Evolutionary conservation across 2,797 vertebrate species (phyloP).

Genomic region (Gymnothorax reevesii): DNA sequence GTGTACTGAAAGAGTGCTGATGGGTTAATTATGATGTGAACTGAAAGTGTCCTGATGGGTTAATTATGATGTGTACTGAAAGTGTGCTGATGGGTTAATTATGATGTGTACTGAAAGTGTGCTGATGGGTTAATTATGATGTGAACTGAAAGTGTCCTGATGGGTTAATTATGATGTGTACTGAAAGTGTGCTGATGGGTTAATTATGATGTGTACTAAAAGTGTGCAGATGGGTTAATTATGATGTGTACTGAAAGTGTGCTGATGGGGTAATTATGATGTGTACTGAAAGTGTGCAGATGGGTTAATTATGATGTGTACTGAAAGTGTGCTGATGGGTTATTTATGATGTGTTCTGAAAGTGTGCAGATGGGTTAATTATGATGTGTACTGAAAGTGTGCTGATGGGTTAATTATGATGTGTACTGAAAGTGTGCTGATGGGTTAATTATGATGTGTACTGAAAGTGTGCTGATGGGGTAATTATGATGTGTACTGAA

Average conservation of each 20-base stretch:
- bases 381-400: slow-evolving; percentile 40
- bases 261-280: slow-evolving; percentile 49
- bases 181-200: slow-evolving; percentile 50
- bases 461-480: slow-evolving; percentile 50
- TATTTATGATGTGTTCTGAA: slow-evolving; percentile 40
- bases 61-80: slow-evolving; percentile 42
- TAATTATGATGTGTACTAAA: slow-evolving; percentile 42
- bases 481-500: slow-evolving; percentile 42
- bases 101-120: slow-evolving; percentile 40
- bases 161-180: slow-evolving; percentile 43
- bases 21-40: no score
- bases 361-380: slow-evolving; percentile 50
- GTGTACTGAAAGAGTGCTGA: no score
- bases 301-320: slow-evolving; percentile 45
- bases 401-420: slow-evolving; percentile 49
- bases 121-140: slow-evolving; percentile 49
- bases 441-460: slow-evolving; percentile 43
- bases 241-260: slow-evolving; percentile 40
- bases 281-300: slow-evolving; percentile 45
- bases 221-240: slow-evolving; percentile 50
- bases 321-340: no score
- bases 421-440: slow-evolving; percentile 45
- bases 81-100: slow-evolving; percentile 51
- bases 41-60: slow-evolving; percentile 50
- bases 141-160: slow-evolving; percentile 44